These are phyloP conservation scores for Lasius fuliginosus DNA, from an alignment of 2,888 invertebrate genomes.

Conservation along the genomic window DNA sequence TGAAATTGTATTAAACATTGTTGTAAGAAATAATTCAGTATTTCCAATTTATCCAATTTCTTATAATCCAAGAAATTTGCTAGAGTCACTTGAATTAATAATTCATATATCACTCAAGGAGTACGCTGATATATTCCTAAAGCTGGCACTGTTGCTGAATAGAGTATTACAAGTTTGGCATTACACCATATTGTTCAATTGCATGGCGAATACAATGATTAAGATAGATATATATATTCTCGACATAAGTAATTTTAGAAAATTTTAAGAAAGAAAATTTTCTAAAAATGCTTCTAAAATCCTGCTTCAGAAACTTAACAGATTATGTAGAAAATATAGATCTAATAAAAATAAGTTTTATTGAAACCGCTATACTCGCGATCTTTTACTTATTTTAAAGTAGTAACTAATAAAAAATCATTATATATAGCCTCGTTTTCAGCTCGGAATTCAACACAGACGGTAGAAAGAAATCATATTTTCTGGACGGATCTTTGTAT, in stretches of 20 bases:
- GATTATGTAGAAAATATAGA: neutral
- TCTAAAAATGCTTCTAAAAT: neutral
- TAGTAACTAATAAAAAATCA: slow-evolving; percentile 6
- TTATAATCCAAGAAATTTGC: neutral
- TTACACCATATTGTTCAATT: slow-evolving; percentile 7
- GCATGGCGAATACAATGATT: neutral
- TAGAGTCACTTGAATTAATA: neutral
- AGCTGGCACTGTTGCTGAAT: slow-evolving; percentile 2
- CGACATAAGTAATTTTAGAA: neutral
- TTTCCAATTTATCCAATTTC: neutral
- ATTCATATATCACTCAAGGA: neutral
- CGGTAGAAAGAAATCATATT: slow-evolving; percentile 65
- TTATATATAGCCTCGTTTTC: slow-evolving; percentile 13
- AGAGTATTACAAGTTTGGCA: slow-evolving; percentile 21
- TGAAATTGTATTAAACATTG: neutral
- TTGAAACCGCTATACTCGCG: neutral
- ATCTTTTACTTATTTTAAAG: neutral
- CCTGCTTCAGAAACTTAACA: neutral
- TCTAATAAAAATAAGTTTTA: slow-evolving; percentile 22
- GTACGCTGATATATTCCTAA: neutral
- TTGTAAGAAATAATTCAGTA: neutral
- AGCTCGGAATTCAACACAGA: slow-evolving; percentile 59
- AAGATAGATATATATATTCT: slow-evolving; percentile 13
- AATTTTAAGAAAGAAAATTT: neutral
- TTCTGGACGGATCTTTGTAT: slow-evolving; percentile 75